Base-by-base conservation (phyloP, 2,113 vertebrate genomes). In the Trematomus loennbergii region DNA sequence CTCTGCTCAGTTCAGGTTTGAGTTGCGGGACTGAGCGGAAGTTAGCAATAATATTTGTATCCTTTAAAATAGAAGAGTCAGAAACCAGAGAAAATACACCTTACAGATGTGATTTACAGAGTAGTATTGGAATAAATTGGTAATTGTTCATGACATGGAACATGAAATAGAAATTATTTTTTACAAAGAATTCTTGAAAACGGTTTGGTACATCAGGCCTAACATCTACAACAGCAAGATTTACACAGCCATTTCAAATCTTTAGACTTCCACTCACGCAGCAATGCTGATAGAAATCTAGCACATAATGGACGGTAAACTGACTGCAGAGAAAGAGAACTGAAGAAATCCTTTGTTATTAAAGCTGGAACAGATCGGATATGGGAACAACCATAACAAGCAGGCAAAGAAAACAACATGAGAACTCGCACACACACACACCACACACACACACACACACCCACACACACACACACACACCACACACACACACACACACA, bases 261-360 rank as follows among this genome's bases (percentile, higher is more conserved):
- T 18, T 59, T 55, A 71, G 29, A 53, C 68, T 84, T 80, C 71
- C 55, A 82, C 52, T 81, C 22, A 29, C 50, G 48, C 65, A 64
- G 62, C 67, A 76, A 46, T 2, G n/a, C 73, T 71, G 71, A 87
- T 53, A 64, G 20, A 79, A 65, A 78, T 71, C 73, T 50, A 54
- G 57, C 73, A 73, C 45, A 53, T 70, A 55, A 65, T 69, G 72
- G 54, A 75, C 73, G 86, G 87, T 69, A 58, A 70, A 75, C 66
- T 64, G 78, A 77, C 53, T 77, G 15, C 62, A 66, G 72, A 65
- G 57, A 73, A 46, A 78, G 16, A 60, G 36, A 79, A 54, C 64
- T 67, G 46, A 77, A 81, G 85, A 83, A 76, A 88, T 82, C 53
- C 60, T 87, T 82, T 85, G 79, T 81, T 82, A 88, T 89, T 62